Evolutionary conservation across 2,888 invertebrate species (phyloP).

Genomic region (Platycheirus albimanus): DNA sequence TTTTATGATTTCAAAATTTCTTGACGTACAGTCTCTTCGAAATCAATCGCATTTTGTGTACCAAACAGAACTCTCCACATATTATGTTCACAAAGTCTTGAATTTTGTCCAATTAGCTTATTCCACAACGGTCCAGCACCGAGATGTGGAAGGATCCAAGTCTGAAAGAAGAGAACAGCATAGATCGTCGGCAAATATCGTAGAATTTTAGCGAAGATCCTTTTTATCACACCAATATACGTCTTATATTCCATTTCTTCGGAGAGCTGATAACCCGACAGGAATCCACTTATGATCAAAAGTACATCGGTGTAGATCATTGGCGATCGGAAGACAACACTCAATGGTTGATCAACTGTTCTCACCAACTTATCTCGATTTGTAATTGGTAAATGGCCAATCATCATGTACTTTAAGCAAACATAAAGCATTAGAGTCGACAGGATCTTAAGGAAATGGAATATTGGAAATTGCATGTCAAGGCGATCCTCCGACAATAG

Average conservation of each 20-base stretch:
- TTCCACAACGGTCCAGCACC: constrained; percentile 88
- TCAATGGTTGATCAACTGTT: constrained; percentile 85
- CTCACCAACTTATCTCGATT: constrained; percentile 84
- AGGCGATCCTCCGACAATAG: constrained; percentile 84
- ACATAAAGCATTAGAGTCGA: constrained; percentile 86
- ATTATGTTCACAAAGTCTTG: constrained; percentile 86
- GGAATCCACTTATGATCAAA: constrained; percentile 86
- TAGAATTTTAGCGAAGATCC: constrained; percentile 85
- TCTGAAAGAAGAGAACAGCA: constrained; percentile 87
- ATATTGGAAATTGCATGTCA: constrained; percentile 85
- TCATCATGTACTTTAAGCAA: constrained; percentile 87
- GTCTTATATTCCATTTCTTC: constrained; percentile 84
- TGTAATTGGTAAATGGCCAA: constrained; percentile 86
- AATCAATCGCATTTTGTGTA: constrained; percentile 87
- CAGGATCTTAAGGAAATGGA: constrained; percentile 88
- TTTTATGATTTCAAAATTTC: not conserved
- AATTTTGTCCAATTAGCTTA: constrained; percentile 85
- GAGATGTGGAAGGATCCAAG: constrained; percentile 86
- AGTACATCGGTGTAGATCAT: constrained; percentile 88
- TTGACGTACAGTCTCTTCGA: constrained; percentile 86
- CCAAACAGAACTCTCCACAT: constrained; percentile 88
- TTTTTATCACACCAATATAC: constrained; percentile 85
- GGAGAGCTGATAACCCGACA: constrained; percentile 86
- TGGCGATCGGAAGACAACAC: constrained; percentile 86
- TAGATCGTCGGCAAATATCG: constrained; percentile 87